Evolutionary conservation across 2,113 vertebrate genomes (phyloP).

Genomic region (Calonectris borealis): DNA sequence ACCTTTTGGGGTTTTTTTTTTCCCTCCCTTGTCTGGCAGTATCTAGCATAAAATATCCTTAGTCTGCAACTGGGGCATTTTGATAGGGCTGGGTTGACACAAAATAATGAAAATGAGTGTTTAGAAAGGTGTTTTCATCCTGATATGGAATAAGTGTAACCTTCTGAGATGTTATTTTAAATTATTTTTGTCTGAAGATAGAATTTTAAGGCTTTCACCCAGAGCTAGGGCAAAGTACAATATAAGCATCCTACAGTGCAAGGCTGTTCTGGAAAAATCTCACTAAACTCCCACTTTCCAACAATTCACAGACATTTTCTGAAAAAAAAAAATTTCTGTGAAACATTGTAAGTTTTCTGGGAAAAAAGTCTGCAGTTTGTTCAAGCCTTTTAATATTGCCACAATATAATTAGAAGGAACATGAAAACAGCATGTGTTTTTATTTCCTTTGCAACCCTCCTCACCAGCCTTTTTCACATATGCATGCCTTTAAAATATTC

Average conservation of each 20-base stretch:
- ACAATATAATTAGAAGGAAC: neutral
- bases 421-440: neutral
- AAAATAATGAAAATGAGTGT: neutral
- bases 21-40: neutral
- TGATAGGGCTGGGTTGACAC: no score
- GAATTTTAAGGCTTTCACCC: neutral
- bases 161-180: neutral
- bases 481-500: neutral
- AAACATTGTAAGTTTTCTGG: neutral
- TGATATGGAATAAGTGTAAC: fast-evolving
- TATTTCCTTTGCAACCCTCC: neutral
- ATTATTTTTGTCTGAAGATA: neutral
- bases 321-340: neutral
- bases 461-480: neutral
- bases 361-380: neutral
- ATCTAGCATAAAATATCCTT: neutral
- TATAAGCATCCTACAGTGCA: no score
- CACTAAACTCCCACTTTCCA: neutral
- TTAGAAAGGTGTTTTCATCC: neutral
- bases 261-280: neutral
- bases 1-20: neutral
- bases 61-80: neutral
- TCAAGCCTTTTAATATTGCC: neutral
- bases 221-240: no score
- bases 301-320: no score